These are phyloP conservation scores for Tricholauxania praeusta DNA, from an alignment of 2,888 invertebrate genomes.

Conservation along the genomic window DNA sequence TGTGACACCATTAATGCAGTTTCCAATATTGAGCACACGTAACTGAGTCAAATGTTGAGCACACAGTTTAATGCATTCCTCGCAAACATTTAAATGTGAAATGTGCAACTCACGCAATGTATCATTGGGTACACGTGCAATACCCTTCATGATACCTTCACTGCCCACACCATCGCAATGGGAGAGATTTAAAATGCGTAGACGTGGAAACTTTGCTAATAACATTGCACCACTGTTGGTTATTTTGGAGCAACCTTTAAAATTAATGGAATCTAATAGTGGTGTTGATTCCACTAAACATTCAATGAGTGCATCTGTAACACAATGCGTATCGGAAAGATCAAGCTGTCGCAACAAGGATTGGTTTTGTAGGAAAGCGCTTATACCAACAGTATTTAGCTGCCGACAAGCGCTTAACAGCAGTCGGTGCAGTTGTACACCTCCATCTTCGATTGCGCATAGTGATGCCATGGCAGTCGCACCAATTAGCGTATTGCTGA, in stretches of 20 bases:
- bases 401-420: conserved; percentile 60
- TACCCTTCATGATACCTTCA: conserved; percentile 73
- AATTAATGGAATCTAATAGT: conserved; percentile 73
- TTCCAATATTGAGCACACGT: conserved; percentile 74
- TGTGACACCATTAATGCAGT: conserved; percentile 79
- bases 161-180: conserved; percentile 76
- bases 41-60: conserved; percentile 73
- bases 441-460: conserved; percentile 70
- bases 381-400: conserved; percentile 55
- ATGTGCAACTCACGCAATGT: conserved; percentile 71
- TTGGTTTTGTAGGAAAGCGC: conserved; percentile 67
- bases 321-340: conserved; percentile 74
- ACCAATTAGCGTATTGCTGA: conserved; percentile 78
- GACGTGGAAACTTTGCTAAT: conserved; percentile 70
- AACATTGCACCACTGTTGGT: conserved; percentile 74
- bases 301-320: conserved; percentile 75
- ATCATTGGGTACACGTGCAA: conserved; percentile 70
- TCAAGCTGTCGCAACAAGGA: conserved; percentile 72
- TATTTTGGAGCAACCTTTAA: conserved; percentile 75
- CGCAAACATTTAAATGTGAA: conserved; percentile 73
- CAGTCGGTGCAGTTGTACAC: conserved; percentile 59
- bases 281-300: conserved; percentile 73
- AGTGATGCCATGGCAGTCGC: conserved; percentile 73
- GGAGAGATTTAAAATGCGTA: conserved; percentile 75
- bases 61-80: conserved; percentile 73